Evolutionary conservation across 2,113 vertebrate species (phyloP), one percentile per base, ranked within the genome.

Genomic region (Columbina picui): DNA sequence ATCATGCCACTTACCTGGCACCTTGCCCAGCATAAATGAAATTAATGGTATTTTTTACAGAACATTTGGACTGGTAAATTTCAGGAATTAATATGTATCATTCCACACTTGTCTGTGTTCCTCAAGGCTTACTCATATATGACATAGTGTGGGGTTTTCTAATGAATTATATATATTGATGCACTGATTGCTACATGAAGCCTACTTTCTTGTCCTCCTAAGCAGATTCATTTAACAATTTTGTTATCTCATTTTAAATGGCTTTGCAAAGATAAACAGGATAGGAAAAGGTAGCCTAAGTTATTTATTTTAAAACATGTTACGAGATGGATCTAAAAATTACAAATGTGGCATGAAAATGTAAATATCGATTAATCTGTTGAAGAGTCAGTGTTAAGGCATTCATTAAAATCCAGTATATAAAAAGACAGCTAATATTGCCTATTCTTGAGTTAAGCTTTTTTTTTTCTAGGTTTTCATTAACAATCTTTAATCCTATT

Each of bases 401-500:
- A 50, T 39, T 71, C 8, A 63, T 82, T 77, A 65, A 78, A 75
- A 93, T 60, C 76, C 38, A 18, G 1, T 76, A 13, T 39, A 57
- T 41, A 57, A 59, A 79, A 93, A 74, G 27, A 14, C 12, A 75
- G 30, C 60, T 56, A 73, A 68, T 4, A 45, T 56, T 91, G 45
- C 6, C 32, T 93, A 5, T 63, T 63, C 15, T 70, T 30, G 8
- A 71, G 3, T 53, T n/a, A 74, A 73, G 23, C 1, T 11, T 32
- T 27, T 50, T 39, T 76, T 87, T 93, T 83, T n/a, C n/a, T n/a
- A 30, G 4, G 9, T 90, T 78, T 18, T 57, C 43, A 67, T 94
- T 84, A 94, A 3, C 49, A 80, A 76, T 63, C n/a, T 80, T 89
- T 67, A 95, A 94, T 95, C 38, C 29, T 52, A 41, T 78, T 90